Conservation (phyloP, 2,113 vertebrate species). For the Eubucco bourcierii region DNA sequence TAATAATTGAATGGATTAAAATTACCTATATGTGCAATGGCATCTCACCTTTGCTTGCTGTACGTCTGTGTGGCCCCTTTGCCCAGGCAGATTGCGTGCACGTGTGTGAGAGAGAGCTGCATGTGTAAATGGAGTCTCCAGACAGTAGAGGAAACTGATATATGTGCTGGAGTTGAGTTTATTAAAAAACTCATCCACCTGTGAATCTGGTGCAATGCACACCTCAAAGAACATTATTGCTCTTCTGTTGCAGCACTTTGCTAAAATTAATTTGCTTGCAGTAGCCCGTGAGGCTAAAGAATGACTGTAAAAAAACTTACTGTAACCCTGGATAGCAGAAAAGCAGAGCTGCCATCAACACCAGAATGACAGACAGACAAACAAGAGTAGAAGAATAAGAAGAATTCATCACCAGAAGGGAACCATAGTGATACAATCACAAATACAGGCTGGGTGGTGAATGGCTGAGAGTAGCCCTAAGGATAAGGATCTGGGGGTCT, state of each 20-base stretch:
- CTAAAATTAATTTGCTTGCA: conserved; percentile 33
- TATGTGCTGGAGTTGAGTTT: background rate
- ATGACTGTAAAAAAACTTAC: background rate
- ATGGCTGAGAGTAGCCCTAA: no score
- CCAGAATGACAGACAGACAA: background rate
- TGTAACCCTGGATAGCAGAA: background rate
- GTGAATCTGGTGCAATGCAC: conserved; percentile 8
- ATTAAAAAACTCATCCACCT: conserved; percentile 7
- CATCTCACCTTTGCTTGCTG: conserved; percentile 30
- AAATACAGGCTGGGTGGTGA: no score
- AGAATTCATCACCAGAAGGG: background rate
- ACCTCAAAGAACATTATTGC: background rate
- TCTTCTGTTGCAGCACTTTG: background rate
- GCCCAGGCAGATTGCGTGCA: background rate
- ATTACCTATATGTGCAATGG: conserved; percentile 74
- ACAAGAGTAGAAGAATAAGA: conserved; percentile 16
- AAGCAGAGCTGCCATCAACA: background rate
- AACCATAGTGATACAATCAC: background rate
- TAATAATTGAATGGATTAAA: conserved; percentile 85
- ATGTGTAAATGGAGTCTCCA: background rate
- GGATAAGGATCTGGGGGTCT: no score
- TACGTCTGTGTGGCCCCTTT: background rate
- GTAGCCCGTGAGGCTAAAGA: background rate
- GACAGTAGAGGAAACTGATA: background rate
- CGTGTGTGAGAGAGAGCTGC: background rate